Percentiles rank a stretch among this genome's conserved stretches.
These are phyloP conservation scores for Sycophila sp. DNA, from an alignment of 1,140 invertebrate genomes.

Conservation along the genomic window DNA sequence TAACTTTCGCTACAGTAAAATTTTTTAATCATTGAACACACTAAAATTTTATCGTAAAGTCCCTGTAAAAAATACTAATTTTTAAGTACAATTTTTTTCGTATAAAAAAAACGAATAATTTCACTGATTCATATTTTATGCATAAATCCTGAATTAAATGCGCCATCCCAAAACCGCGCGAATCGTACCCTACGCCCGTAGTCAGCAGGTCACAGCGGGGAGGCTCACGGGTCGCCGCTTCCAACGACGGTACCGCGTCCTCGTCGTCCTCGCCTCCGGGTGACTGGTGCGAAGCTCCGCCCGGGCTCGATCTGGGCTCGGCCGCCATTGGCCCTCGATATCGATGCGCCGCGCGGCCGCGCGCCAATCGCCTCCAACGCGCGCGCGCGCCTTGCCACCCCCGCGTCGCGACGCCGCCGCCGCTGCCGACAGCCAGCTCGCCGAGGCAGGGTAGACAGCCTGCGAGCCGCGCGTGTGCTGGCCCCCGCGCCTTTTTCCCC, in stretches of 20 bases:
- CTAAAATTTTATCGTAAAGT: too few relatives aligned
- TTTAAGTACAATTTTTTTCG: too few relatives aligned
- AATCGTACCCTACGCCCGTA: too few relatives aligned
- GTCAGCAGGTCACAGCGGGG: background rate
- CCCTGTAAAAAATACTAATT: too few relatives aligned
- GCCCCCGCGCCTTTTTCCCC: slow-evolving; percentile 18
- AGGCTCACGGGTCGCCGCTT: background rate
- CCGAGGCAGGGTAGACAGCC: background rate
- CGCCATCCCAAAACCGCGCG: too few relatives aligned
- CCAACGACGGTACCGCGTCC: background rate
- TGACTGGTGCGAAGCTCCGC: slow-evolving; percentile 26
- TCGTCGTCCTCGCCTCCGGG: background rate
- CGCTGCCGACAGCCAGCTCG: background rate
- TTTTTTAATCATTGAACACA: too few relatives aligned
- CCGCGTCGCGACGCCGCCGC: background rate
- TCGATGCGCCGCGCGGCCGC: slow-evolving; percentile 6
- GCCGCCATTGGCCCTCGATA: slow-evolving; percentile 9
- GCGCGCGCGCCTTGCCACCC: slow-evolving; percentile 1
- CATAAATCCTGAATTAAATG: too few relatives aligned
- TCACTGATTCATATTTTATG: too few relatives aligned
- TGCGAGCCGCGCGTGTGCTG: slow-evolving; percentile 18
- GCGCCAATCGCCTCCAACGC: slow-evolving; percentile 16
- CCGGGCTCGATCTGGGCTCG: slow-evolving; percentile 23
- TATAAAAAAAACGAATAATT: too few relatives aligned
- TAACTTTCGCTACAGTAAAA: too few relatives aligned